Evolutionary conservation across 1,140 invertebrate genomes (phyloP), one percentile per base, ranked within the genome.

Genomic region (Theocolax elegans): DNA sequence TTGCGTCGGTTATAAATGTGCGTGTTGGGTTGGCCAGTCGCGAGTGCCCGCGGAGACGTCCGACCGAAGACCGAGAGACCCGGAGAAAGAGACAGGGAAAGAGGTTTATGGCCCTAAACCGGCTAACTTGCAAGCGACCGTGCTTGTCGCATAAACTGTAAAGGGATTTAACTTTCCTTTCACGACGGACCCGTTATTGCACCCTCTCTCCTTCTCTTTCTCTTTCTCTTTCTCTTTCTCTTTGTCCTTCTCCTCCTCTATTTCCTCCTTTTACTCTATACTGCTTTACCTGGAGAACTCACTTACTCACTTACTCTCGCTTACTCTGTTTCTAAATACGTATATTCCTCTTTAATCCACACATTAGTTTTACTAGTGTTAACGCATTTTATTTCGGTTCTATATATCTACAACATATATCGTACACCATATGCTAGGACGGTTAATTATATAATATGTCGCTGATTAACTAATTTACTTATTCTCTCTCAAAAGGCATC

Each of bases 161-260:
- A 83, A 82, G 82, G 82, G 82, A 83, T 83, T 83, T 83, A 83
- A 83, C 80, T 83, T 82, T 83, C 79, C 81, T 82, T 82, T 82
- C 81, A 81, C 75, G 73, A 75, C 76, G 78, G 76, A 75, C 80
- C 54, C 80, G 79, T 82, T 82, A 80, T 80, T 79, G 75, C 74
- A 69, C 74, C 68, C 71, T 35, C 62, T 59, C 64, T 25, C 74
- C 66, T 72, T 72, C 69, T 71, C 77, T 21, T n/a, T 7, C 54
- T 58, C 54, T 35, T 35, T 58, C 29, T n/a, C 27, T 17, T 10
- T n/a, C 27, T 31, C 27, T 10, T 15, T 21, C 19, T 25, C 23
- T 42, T 60, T 13, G 17, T 1, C 60, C 71, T 58, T 74, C 76
- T 75, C 71, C 40, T 74, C 74, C 68, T 35, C 51, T 75, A 35